phyloP scores from a whole-genome alignment of 2,113 vertebrate species.

The Boulengeromyrus knoepffleri region DNA sequence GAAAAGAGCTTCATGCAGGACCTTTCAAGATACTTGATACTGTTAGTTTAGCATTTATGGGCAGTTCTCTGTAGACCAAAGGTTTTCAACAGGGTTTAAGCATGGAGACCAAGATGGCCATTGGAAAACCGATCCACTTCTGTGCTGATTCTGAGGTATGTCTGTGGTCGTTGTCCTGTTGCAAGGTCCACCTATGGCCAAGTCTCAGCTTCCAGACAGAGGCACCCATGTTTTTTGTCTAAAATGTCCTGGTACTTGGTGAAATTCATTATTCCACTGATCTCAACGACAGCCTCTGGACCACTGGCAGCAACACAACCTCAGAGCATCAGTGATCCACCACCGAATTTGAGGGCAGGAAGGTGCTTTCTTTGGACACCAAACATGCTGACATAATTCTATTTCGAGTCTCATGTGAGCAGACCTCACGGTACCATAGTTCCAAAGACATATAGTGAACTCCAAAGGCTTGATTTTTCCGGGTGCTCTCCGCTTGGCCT shows the following conservation, averaged over 20 bases:
- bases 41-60: background rate
- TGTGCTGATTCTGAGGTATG: background rate
- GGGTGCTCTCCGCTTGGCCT: background rate
- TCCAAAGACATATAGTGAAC: background rate
- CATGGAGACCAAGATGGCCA: background rate
- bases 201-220: background rate
- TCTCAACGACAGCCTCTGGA: background rate
- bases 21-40: background rate
- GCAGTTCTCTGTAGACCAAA: background rate
- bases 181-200: background rate
- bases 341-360: background rate
- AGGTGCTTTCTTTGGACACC: background rate
- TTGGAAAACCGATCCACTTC: background rate
- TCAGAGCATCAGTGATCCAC: background rate
- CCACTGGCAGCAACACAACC: background rate
- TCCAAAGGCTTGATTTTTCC: background rate
- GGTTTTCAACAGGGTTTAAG: background rate
- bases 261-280: background rate
- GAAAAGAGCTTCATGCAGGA: background rate
- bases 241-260: background rate
- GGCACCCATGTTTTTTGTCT: background rate
- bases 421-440: background rate
- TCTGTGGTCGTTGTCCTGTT: background rate
- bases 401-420: background rate
- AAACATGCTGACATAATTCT: constrained; percentile 1